Conservation (phyloP, 2,113 vertebrate species). For the Saccopteryx bilineata region DNA sequence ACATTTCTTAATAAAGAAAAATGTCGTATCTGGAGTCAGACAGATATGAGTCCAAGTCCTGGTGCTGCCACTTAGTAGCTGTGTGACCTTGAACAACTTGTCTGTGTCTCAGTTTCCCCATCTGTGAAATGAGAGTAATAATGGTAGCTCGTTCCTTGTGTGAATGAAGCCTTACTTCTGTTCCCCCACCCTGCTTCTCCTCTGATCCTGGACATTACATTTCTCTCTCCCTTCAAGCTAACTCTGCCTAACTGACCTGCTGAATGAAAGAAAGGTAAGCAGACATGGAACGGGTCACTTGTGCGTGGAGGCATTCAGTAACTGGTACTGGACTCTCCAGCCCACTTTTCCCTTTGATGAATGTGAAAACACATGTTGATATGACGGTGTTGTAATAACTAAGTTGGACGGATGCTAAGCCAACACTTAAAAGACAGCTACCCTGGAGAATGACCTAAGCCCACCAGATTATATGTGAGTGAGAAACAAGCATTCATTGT, state of each 20-base stretch:
- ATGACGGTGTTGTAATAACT: neutral
- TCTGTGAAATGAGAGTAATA: neutral
- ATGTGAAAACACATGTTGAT: neutral
- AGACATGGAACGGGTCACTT: neutral
- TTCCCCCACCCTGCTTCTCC: neutral
- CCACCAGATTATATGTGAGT: neutral
- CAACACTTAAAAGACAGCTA: neutral
- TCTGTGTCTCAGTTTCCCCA: neutral
- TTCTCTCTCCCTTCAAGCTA: neutral
- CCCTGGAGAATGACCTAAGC: neutral
- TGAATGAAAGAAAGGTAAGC: neutral
- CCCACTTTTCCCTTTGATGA: neutral
- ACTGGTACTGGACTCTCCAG: neutral
- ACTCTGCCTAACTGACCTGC: neutral
- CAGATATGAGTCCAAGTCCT: neutral
- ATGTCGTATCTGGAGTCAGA: neutral
- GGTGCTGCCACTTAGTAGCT: neutral
- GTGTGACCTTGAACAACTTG: neutral
- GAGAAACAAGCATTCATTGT: neutral
- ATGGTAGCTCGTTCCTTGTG: neutral
- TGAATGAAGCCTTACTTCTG: neutral
- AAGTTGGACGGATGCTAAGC: neutral
- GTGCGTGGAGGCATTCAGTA: neutral
- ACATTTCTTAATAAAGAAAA: neutral
- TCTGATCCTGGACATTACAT: neutral